Percentiles rank a stretch among this genome's conserved stretches.
Evolutionary conservation across 2,888 invertebrate genomes (phyloP).

Genomic region (Zaprionus lineosus): DNA sequence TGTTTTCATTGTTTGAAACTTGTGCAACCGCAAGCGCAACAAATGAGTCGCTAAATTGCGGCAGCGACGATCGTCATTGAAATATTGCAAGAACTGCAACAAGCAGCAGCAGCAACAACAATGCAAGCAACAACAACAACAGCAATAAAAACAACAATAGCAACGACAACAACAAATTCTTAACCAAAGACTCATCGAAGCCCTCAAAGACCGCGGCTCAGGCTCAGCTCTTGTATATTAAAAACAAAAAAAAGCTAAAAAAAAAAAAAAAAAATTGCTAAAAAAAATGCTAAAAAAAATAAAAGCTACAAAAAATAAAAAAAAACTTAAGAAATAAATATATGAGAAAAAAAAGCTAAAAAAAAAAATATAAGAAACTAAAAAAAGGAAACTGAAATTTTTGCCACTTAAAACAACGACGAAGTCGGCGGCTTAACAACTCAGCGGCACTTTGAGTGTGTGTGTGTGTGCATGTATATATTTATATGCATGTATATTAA

Average conservation of each 20-base stretch:
- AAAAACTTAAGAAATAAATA: neutral
- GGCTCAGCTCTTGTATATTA: constrained; percentile 14
- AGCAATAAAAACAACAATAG: neutral
- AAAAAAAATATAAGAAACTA: constrained; percentile 10
- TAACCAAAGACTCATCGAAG: constrained; percentile 26
- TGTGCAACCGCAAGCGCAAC: constrained; percentile 65
- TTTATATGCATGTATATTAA: constrained; percentile 28
- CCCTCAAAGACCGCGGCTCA: constrained; percentile 21
- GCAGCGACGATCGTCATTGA: constrained; percentile 49
- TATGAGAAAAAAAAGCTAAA: too few species aligned
- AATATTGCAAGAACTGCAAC: constrained; percentile 36
- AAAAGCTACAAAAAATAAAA: neutral
- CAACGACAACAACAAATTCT: constrained; percentile 13
- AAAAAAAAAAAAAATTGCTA: neutral
- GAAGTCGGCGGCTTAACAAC: constrained; percentile 47
- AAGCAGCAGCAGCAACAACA: too few species aligned
- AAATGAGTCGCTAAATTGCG: constrained; percentile 71
- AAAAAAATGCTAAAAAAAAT: neutral
- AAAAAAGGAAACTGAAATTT: constrained; percentile 27
- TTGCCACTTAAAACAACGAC: constrained; percentile 64
- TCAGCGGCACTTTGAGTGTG: constrained; percentile 57
- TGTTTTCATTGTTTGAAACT: constrained; percentile 8
- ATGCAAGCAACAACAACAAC: too few species aligned
- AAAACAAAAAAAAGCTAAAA: neutral
- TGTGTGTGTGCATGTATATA: neutral